Conservation (phyloP, 2,113 vertebrate genomes). For the Nothoprocta perdicaria region DNA sequence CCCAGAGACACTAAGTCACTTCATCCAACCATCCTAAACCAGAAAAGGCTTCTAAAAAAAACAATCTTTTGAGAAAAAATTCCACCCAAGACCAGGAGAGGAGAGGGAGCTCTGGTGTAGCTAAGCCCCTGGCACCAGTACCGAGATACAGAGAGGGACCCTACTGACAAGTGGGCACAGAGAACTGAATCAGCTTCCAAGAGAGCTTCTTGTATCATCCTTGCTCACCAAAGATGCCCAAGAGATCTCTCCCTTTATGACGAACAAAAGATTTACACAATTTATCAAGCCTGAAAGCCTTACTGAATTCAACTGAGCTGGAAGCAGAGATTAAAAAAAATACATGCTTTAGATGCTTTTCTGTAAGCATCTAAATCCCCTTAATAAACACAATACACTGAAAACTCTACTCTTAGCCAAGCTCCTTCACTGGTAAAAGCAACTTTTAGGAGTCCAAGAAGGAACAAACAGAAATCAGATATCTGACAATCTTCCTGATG, state of each 20-base stretch:
- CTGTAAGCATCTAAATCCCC: slow-evolving; percentile 20
- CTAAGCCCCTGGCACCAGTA: neutral
- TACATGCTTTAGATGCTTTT: too few species aligned
- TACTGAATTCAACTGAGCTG: neutral
- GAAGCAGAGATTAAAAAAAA: neutral
- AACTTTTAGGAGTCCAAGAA: neutral
- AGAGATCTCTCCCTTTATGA: neutral
- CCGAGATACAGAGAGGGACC: neutral
- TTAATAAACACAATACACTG: neutral
- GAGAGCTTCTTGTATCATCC: neutral
- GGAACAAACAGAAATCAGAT: slow-evolving; percentile 14
- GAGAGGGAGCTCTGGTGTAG: neutral
- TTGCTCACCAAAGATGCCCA: neutral
- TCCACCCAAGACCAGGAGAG: neutral
- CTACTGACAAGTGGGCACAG: neutral
- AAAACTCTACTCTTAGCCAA: neutral
- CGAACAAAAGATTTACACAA: neutral
- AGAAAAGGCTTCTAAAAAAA: neutral
- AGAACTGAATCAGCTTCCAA: neutral
- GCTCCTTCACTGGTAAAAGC: neutral
- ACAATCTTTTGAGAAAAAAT: neutral
- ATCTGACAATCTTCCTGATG: neutral
- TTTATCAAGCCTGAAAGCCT: slow-evolving; percentile 8
- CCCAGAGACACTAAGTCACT: neutral
- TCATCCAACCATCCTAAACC: neutral